Evolutionary conservation across 2,113 vertebrate genomes (phyloP).

Genomic region (Nymphicus hollandicus): DNA sequence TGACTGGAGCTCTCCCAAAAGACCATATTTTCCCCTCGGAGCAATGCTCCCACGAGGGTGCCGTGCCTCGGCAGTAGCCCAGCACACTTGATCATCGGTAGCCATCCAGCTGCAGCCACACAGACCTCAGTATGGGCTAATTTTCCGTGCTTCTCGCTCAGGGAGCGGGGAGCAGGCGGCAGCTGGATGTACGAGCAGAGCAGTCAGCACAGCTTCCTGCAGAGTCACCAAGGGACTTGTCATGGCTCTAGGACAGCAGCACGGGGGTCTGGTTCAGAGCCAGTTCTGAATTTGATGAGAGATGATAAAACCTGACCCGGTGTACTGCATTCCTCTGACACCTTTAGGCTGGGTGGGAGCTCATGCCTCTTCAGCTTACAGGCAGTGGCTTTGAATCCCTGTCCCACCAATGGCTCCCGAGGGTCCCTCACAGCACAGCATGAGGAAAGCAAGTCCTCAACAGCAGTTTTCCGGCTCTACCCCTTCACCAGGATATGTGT

Average conservation of each 20-base stretch:
- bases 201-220: background rate
- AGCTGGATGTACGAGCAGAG: fast-evolving
- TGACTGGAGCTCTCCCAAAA: background rate
- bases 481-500: background rate
- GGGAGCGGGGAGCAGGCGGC: background rate
- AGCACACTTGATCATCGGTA: fast-evolving
- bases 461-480: background rate
- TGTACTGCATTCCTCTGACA: background rate
- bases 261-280: fast-evolving
- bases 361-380: fast-evolving
- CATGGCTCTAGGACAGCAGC: background rate
- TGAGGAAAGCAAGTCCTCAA: background rate
- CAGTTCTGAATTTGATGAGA: background rate
- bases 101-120: background rate
- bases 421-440: background rate
- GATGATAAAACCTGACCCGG: background rate
- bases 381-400: background rate
- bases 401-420: background rate
- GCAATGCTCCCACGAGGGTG: background rate
- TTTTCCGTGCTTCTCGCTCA: background rate
- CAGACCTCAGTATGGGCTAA: background rate
- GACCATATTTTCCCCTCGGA: background rate
- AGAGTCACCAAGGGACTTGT: background rate
- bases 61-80: background rate
- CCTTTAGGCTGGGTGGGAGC: background rate